Evolutionary conservation across 2,113 vertebrate species (phyloP), one percentile per base, ranked within the genome.

Genomic region (Oreochromis tanganicae): DNA sequence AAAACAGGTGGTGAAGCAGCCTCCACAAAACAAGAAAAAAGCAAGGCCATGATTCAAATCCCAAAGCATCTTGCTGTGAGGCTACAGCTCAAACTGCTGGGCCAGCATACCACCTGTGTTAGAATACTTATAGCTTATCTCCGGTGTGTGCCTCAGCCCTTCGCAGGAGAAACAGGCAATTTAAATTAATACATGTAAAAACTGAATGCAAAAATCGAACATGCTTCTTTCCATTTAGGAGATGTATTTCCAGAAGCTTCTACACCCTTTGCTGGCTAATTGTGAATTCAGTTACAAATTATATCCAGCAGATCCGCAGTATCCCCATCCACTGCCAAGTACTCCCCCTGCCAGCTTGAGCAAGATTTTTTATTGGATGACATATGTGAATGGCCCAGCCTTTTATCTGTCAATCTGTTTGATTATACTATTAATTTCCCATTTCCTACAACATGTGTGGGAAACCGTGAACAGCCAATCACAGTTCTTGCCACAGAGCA

Each of bases 11-110:
- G 75, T 66, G 21, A 85, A 66, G 10, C 46, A 17, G 86, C 71
- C 54, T 91, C 78, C 56, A 68, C 75, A 87, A 17, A 41, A 48
- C 41, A 73, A 46, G 41, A 75, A 78, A 71, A 71, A 11, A 85
- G 79, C 68, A 79, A 3, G 59, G 61, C 52, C 82, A 82, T 11
- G 57, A 87, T 24, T 81, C 68, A 75, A 80, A 87, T 38, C 80
- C 81, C 68, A 81, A 85, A 84, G 73, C 81, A 79, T 59, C 61
- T 84, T 17, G 52, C 80, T 88, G 85, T 41, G 81, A 83, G 50
- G 83, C 55, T 79, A n/a, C 48, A 24, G 61, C 14, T 80, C 48
- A 48, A 52, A 59, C 84, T 89, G 87, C 87, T 86, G 87, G 85
- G 71, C 32, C 79, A 61, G 78, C 61, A 63, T 48, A 16, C 66